Base-by-base conservation (phyloP, 2,888 invertebrate species). In the Acrocera orbiculus region DNA sequence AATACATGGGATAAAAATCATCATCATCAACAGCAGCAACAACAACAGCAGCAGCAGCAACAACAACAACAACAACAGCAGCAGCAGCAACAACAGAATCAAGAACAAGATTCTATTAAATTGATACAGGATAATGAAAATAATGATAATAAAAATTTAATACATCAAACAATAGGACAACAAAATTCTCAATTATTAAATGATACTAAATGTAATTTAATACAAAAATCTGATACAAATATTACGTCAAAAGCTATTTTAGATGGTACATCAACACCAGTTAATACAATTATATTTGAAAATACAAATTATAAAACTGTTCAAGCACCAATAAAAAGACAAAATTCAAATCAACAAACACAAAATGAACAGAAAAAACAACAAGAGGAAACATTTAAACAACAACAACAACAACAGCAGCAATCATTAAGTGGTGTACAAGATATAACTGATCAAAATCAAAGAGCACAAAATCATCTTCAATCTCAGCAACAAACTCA, bases 1-100 rank as follows among this genome's bases (percentile, higher is more conserved):
- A 82, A 78, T 56, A 85, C 85, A 3, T 86, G 86, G 86, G 82
- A 82, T 45, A 85, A 85, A n/a, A n/a, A n/a, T n/a, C n/a, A n/a
- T n/a, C n/a, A n/a, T n/a, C n/a, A n/a, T n/a, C n/a, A n/a, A n/a
- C n/a, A n/a, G n/a, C n/a, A n/a, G n/a, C n/a, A n/a, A n/a, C n/a
- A n/a, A n/a, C n/a, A n/a, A n/a, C n/a, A n/a, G n/a, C n/a, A n/a
- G n/a, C n/a, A n/a, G n/a, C n/a, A n/a, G n/a, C n/a, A n/a, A 56
- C 81, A 83, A 4, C 74, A 83, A 16, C 44, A 46, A 17, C 38
- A 39, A 17, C 41, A 34, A 30, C 36, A 32, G 19, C 35, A 33
- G 17, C 36, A 38, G 15, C 35, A 38, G 11, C 3, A 7, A 9
- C 53, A 52, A 35, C 47, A 50, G 11, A 32, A 15, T 10, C 35